phyloP scores from a whole-genome alignment of 2,113 vertebrate species.

The Aythya baeri region DNA sequence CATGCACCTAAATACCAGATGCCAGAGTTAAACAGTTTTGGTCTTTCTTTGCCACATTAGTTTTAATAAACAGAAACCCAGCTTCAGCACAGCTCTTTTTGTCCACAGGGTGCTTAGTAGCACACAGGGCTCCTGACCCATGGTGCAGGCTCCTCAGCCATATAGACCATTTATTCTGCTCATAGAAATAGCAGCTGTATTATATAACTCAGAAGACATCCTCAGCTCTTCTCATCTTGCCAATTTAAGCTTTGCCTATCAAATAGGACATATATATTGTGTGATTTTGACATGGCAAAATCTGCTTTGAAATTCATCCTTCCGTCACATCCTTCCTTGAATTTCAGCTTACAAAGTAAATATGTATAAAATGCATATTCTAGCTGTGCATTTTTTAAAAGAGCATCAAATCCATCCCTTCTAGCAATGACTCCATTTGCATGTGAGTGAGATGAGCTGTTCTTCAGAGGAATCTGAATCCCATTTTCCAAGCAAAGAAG shows the following conservation, averaged over 20 bases:
- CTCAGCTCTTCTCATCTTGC: not conserved
- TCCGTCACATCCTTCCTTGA: not conserved
- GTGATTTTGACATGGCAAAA: not conserved
- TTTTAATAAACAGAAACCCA: not conserved
- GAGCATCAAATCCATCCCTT: not conserved
- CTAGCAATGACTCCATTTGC: not conserved
- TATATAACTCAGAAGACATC: not conserved
- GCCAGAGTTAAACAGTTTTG: not conserved
- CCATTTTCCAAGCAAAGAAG: not conserved
- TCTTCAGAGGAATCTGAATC: not conserved
- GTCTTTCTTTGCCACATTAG: rapidly evolving
- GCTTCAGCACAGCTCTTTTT: not conserved
- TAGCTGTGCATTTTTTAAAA: not conserved
- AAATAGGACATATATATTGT: not conserved
- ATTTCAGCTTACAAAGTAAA: not conserved
- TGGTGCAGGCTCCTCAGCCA: not conserved
- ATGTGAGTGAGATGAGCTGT: not conserved
- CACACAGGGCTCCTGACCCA: not conserved
- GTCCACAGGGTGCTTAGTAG: not conserved
- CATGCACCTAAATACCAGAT: rapidly evolving
- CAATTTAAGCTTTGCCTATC: not conserved
- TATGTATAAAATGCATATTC: not conserved
- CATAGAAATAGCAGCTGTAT: not conserved
- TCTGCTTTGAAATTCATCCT: not conserved
- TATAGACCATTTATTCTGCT: not conserved